phyloP scores from a whole-genome alignment of 1,140 invertebrate species.

The Brachionus sp. region DNA sequence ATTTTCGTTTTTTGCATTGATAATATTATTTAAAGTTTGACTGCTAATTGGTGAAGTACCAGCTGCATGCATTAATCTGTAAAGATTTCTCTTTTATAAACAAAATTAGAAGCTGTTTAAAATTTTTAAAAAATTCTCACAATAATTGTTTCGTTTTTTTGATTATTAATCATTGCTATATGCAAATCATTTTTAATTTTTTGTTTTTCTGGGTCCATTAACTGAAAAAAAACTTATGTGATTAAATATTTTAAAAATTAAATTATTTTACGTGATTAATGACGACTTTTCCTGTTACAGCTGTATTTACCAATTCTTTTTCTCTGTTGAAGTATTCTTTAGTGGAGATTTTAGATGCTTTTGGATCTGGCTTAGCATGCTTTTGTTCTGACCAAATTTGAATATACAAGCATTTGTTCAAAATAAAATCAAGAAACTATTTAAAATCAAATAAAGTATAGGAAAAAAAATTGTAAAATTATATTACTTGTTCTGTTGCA shows the following conservation, averaged over 20 bases:
- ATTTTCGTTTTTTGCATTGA: slow-evolving; percentile 14
- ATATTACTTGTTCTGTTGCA: slow-evolving; percentile 20
- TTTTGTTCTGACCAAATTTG: slow-evolving; percentile 46
- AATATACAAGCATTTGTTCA: slow-evolving; percentile 36
- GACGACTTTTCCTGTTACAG: not conserved
- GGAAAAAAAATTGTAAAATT: not conserved
- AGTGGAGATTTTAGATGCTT: not conserved
- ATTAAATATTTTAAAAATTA: not conserved
- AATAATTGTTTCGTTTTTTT: slow-evolving; percentile 14
- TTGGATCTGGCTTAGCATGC: slow-evolving; percentile 33
- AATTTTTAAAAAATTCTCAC: not conserved
- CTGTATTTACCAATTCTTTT: slow-evolving; percentile 32
- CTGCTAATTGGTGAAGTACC: slow-evolving; percentile 2
- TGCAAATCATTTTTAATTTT: slow-evolving; percentile 34
- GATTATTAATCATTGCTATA: slow-evolving; percentile 14
- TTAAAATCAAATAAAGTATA: not conserved
- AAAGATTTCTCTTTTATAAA: not conserved
- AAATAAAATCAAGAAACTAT: slow-evolving; percentile 35
- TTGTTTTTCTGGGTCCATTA: slow-evolving; percentile 42
- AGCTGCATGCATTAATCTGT: slow-evolving; percentile 4
- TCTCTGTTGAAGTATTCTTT: slow-evolving; percentile 17
- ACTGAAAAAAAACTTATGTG: not conserved
- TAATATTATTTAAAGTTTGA: not conserved
- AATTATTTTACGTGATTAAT: not conserved
- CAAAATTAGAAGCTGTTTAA: not conserved